A percentile compares a stretch with the other conserved stretches of the same genome.
Evolutionary conservation across 2,113 vertebrate genomes (phyloP).

Genomic region (Meles meles): DNA sequence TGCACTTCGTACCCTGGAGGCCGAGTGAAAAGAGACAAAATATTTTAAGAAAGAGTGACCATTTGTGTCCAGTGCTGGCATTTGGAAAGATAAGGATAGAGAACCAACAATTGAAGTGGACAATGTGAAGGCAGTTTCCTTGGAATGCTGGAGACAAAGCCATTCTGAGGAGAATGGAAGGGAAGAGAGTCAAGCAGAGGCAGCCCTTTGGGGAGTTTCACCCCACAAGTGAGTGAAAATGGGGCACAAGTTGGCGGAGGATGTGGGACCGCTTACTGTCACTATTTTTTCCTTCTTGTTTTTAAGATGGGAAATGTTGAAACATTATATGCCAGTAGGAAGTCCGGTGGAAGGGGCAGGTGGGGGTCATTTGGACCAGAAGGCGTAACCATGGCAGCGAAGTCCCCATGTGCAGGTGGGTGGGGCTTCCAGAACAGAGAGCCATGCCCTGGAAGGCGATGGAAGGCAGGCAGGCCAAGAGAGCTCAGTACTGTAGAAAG

Average conservation of each 20-base stretch:
- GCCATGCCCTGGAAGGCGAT: neutral
- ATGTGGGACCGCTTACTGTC: neutral
- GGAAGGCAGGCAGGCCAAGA: neutral
- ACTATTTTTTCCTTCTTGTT: neutral
- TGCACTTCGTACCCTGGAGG: neutral
- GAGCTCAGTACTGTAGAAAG: neutral
- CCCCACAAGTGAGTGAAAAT: neutral
- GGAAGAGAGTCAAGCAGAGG: neutral
- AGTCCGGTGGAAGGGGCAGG: neutral
- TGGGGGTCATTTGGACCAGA: neutral
- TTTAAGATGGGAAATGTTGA: neutral
- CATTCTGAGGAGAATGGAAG: neutral
- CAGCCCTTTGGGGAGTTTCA: neutral
- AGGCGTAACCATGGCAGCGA: neutral
- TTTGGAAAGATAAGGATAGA: neutral
- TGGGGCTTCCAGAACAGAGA: too few relatives aligned
- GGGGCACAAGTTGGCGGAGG: neutral
- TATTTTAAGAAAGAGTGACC: neutral
- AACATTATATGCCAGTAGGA: neutral
- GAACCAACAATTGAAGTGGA: neutral
- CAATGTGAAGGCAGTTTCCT: neutral
- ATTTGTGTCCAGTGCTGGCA: neutral
- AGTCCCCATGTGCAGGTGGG: neutral
- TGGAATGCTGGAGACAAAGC: neutral
- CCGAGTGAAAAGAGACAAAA: neutral